Base-by-base conservation (phyloP, 2,797 vertebrate genomes). In the Natrix natrix region DNA sequence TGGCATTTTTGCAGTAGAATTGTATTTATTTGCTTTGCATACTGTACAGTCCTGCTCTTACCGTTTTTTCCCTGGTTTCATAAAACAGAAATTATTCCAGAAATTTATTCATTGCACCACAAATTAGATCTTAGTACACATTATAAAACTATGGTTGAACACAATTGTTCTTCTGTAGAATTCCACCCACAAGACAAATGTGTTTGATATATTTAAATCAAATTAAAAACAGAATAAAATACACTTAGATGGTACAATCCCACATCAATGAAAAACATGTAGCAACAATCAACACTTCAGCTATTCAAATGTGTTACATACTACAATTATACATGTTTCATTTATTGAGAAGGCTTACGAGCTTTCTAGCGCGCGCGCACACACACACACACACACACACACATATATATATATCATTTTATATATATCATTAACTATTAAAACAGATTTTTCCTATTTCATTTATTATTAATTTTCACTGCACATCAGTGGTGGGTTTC, bases 241-340 rank as follows among this genome's bases (percentile, higher is more conserved):
- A 94, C 96, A 96, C 93, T 90, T 94, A 95, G 95, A 95, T 91
- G 94, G 94, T 97, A 97, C 92, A 97, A 96, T 96, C 94, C 95
- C 78, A 96, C 24, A 10, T 88, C 97, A 97, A 98, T 97, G 94
- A 96, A 97, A 98, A 98, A 95, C 97, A 97, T 8, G 87, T 97
- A 97, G 94, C 96, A 96, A 95, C 94, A 93, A 96, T 97, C 95
- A 91, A 93, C 63, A 97, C 96, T 95, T 97, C 97, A 95, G 96
- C 94, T 96, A 96, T 92, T 95, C 96, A 96, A 97, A 97, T 8
- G 90, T 95, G 95, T 96, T 97, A 93, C 95, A 96, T 96, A 96
- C 95, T 95, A 93, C 93, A 94, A 97, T 97, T 97, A 96, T 96
- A 96, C 93, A 95, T 92, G 95, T 96, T 96, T 96, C 95, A 96